Percentiles rank a stretch among this genome's conserved stretches.
Evolutionary conservation across 2,888 invertebrate genomes (phyloP).

Genomic region (Ormyrus labotus): DNA sequence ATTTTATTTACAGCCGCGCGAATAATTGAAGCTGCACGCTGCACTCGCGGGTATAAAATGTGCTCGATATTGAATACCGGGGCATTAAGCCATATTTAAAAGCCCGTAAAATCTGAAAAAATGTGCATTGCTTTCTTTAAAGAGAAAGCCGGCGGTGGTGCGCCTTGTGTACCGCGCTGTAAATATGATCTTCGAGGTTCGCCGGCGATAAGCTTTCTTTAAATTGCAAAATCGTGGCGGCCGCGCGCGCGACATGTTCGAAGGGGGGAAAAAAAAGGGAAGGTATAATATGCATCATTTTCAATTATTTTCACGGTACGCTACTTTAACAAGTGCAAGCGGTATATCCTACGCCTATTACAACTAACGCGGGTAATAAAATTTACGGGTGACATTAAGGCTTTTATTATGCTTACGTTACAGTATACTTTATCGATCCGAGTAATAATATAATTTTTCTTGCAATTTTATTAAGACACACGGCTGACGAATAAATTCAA

Average conservation of each 20-base stretch:
- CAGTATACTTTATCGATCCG: too few relatives aligned
- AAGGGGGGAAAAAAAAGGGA: background rate
- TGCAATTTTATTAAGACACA: too few relatives aligned
- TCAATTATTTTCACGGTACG: background rate
- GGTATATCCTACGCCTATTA: too few relatives aligned
- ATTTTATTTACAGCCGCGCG: background rate
- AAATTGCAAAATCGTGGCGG: conserved; percentile 14
- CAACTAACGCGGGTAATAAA: too few relatives aligned
- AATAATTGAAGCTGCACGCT: background rate
- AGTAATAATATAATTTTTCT: too few relatives aligned
- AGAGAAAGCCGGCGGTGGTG: conserved; percentile 35
- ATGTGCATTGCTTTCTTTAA: conserved; percentile 35
- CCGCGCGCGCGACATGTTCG: background rate
- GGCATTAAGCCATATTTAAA: conserved; percentile 2
- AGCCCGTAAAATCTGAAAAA: conserved; percentile 31
- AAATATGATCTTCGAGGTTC: conserved; percentile 25
- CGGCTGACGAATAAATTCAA: too few relatives aligned
- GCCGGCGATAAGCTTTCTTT: conserved; percentile 17
- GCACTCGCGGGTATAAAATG: conserved; percentile 8
- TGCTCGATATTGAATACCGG: background rate
- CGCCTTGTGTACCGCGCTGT: background rate
- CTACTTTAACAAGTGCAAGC: too few relatives aligned
- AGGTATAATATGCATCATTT: background rate
- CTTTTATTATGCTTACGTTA: too few relatives aligned
- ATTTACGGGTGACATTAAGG: too few relatives aligned